These are phyloP conservation scores for Lepidostoma basale DNA, from an alignment of 1,140 invertebrate species.

Conservation along the genomic window DNA sequence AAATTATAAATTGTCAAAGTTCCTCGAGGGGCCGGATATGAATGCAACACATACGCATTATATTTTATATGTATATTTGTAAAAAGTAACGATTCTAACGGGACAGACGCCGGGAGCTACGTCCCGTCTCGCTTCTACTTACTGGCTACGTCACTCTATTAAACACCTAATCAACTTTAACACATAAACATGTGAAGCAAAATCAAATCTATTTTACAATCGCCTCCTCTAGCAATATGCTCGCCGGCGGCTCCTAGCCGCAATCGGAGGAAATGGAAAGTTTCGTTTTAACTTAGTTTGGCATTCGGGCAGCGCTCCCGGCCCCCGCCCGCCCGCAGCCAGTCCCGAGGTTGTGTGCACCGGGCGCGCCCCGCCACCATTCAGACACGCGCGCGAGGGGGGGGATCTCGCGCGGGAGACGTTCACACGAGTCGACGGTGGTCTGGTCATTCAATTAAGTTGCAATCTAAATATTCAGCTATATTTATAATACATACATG, in stretches of 20 bases:
- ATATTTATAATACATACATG: too few species aligned
- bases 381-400: too few species aligned
- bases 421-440: too few species aligned
- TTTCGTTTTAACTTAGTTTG: conserved; percentile 26
- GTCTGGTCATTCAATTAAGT: too few species aligned
- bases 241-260: too few species aligned
- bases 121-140: conserved; percentile 37
- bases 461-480: too few species aligned
- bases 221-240: conserved; percentile 5
- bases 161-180: conserved; percentile 38
- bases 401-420: too few species aligned
- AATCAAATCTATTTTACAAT: conserved; percentile 34
- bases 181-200: conserved; percentile 35
- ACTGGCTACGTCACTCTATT: conserved; percentile 38
- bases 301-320: conserved; percentile 22
- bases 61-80: conserved; percentile 16
- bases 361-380: too few species aligned
- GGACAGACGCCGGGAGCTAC: too few species aligned
- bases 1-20: conserved; percentile 16
- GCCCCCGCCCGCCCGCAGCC: too few species aligned
- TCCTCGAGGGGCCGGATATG: background rate
- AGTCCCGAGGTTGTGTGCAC: too few species aligned
- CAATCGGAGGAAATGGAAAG: conserved; percentile 21
- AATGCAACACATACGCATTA: conserved; percentile 20
- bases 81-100: conserved; percentile 10